phyloP scores from a whole-genome alignment of 2,888 invertebrate genomes.

The Petrophora chlorosata region DNA sequence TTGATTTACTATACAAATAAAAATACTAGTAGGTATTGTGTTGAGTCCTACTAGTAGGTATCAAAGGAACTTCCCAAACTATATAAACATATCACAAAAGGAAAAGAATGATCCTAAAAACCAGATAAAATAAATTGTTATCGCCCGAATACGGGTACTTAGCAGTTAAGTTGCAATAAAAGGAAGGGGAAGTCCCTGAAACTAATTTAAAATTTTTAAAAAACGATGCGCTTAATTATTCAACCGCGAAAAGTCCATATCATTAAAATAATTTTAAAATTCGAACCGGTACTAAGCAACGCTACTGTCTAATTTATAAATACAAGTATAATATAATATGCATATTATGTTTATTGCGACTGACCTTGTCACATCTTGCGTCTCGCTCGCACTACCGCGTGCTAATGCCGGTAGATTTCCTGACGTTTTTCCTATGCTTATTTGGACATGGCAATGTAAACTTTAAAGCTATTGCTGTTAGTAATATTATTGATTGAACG shows the following conservation, averaged over 20 bases:
- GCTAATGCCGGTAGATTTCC: constrained; percentile 59
- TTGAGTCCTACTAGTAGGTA: too few relatives aligned
- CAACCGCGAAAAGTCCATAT: constrained; percentile 3
- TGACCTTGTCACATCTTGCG: constrained; percentile 65
- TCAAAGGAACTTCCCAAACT: too few relatives aligned
- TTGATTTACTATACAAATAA: too few relatives aligned
- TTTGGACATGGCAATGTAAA: constrained; percentile 39
- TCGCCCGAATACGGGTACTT: too few relatives aligned
- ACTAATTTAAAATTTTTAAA: neutral
- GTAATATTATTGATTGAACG: constrained; percentile 44
- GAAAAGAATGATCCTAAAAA: too few relatives aligned
- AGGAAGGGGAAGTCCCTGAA: neutral
- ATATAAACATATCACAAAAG: too few relatives aligned
- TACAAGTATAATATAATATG: constrained; percentile 29
- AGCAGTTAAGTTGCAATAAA: too few relatives aligned
- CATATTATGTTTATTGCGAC: constrained; percentile 59
- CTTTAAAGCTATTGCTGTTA: constrained; percentile 45
- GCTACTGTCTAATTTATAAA: constrained; percentile 33
- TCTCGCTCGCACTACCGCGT: constrained; percentile 59
- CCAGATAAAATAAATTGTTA: too few relatives aligned
- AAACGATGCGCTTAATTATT: neutral
- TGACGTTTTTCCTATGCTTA: constrained; percentile 67
- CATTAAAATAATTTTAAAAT: constrained; percentile 9
- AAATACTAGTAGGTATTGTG: too few relatives aligned
- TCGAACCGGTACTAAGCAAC: constrained; percentile 29